phyloP scores from a whole-genome alignment of 92 coral and sea anemone species.

The Virgularia gustaviana region DNA sequence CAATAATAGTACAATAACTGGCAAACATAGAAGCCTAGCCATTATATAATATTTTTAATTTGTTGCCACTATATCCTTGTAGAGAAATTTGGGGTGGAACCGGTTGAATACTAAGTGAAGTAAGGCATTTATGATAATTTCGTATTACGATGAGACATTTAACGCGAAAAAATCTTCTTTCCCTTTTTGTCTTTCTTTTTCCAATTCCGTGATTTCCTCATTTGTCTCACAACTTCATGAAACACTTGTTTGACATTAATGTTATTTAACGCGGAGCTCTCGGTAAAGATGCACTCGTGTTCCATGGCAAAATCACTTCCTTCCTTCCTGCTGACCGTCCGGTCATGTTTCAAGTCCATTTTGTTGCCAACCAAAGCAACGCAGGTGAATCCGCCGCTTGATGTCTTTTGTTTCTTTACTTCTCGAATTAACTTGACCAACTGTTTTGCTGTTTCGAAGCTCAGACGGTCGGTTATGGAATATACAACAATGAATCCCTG shows the following conservation, averaged over 20 bases:
- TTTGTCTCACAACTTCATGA: conserved; percentile 72
- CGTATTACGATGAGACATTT: not conserved
- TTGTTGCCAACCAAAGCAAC: conserved; percentile 79
- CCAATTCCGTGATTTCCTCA: conserved; percentile 54
- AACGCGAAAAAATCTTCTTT: conserved; percentile 28
- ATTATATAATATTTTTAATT: too few relatives aligned
- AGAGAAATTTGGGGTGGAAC: too few relatives aligned
- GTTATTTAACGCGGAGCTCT: conserved; percentile 71
- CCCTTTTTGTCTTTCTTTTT: conserved; percentile 65
- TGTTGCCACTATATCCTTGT: too few relatives aligned
- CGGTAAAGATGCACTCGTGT: conserved; percentile 73
- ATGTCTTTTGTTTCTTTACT: conserved; percentile 64
- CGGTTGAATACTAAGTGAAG: too few relatives aligned
- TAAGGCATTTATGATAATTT: not conserved
- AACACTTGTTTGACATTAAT: conserved; percentile 66
- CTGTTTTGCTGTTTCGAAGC: conserved; percentile 79
- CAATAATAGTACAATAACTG: too few relatives aligned
- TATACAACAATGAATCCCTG: conserved; percentile 82
- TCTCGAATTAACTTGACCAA: conserved; percentile 76
- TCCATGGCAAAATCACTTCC: conserved; percentile 70
- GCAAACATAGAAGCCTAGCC: too few relatives aligned
- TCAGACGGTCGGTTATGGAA: conserved; percentile 68
- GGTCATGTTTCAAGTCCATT: conserved; percentile 67
- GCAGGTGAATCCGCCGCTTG: conserved; percentile 58
- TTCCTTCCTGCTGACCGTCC: conserved; percentile 64